Conservation (phyloP, 2,888 invertebrate species). For the Melangyna quadrimaculata region DNA sequence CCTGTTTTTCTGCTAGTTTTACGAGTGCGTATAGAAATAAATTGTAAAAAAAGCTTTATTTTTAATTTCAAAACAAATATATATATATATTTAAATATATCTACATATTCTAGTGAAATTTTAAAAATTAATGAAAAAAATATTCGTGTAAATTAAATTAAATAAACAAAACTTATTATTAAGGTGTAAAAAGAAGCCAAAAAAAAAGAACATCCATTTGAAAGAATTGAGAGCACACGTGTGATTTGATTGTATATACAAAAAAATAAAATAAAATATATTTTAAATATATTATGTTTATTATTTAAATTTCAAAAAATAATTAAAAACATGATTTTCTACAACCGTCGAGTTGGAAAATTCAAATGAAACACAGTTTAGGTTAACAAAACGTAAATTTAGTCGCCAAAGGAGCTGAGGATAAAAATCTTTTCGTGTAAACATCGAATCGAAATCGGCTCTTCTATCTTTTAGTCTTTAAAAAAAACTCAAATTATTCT, state of each 20-base stretch:
- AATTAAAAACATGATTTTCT: constrained; percentile 24
- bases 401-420: constrained; percentile 61
- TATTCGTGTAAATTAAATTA: constrained; percentile 13
- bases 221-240: constrained; percentile 75
- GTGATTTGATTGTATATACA: constrained; percentile 76
- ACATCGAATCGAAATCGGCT: constrained; percentile 68
- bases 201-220: constrained; percentile 71
- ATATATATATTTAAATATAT: constrained; percentile 16
- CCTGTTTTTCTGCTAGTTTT: constrained; percentile 9
- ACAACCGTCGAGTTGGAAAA: constrained; percentile 49
- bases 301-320: constrained; percentile 20
- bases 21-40: constrained; percentile 44
- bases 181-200: constrained; percentile 70
- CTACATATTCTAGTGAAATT: constrained; percentile 39
- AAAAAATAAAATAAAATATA: constrained; percentile 36
- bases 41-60: constrained; percentile 53
- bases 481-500: not conserved
- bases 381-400: constrained; percentile 71
- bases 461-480: constrained; percentile 58
- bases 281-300: constrained; percentile 5
- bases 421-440: constrained; percentile 58
- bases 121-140: constrained; percentile 8
- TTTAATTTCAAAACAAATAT: constrained; percentile 26
- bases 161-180: constrained; percentile 47
- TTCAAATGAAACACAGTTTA: constrained; percentile 69